Evolutionary conservation across 2,113 vertebrate genomes (phyloP).

Genomic region (Mirza zaza): DNA sequence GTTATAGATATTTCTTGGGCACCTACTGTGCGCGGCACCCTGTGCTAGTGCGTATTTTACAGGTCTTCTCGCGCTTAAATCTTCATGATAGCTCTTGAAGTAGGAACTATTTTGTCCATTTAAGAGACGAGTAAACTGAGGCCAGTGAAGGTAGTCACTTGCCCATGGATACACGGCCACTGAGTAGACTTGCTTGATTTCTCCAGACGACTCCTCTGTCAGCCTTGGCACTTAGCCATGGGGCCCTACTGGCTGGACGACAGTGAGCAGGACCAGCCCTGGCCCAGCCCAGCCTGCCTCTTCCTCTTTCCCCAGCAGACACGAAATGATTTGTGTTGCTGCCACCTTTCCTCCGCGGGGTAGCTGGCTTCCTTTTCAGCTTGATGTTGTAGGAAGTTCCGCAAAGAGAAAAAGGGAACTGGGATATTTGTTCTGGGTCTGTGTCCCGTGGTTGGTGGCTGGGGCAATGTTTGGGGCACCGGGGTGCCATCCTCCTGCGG

Average conservation of each 20-base stretch:
- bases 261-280: neutral
- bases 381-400: slow-evolving; percentile 12
- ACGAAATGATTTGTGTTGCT: neutral
- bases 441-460: neutral
- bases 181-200: neutral
- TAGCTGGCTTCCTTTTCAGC: slow-evolving; percentile 48
- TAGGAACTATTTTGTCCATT: neutral
- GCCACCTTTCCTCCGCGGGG: neutral
- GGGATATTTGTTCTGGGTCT: neutral
- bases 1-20: neutral
- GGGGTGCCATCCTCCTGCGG: neutral
- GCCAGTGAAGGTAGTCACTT: neutral
- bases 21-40: neutral
- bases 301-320: slow-evolving; percentile 58
- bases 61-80: neutral
- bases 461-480: neutral
- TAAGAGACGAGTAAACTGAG: neutral
- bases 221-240: accelerated
- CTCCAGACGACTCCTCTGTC: neutral
- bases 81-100: neutral
- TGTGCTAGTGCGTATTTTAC: neutral
- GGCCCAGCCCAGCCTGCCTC: neutral
- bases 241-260: neutral
- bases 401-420: slow-evolving; percentile 23
- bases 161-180: neutral